phyloP scores from a whole-genome alignment of 2,797 vertebrate genomes.

The Capromys pilorides region DNA sequence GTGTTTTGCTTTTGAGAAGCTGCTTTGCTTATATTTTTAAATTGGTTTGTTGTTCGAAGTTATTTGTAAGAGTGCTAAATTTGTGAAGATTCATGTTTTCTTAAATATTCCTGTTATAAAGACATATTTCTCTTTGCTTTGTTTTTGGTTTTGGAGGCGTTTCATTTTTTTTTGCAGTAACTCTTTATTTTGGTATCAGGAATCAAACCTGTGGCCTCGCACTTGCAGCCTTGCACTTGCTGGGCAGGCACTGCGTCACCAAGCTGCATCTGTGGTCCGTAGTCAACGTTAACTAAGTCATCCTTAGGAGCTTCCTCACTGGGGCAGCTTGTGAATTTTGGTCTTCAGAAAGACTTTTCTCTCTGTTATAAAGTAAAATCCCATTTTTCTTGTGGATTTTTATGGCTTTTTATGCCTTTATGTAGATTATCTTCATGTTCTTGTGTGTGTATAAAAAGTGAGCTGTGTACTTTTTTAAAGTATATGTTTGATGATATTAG shows the following conservation, averaged over 20 bases:
- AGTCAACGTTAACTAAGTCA: background rate
- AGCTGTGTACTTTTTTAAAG: background rate
- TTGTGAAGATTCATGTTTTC: conserved; percentile 27
- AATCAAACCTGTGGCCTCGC: no score
- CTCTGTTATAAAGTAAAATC: conserved; percentile 19
- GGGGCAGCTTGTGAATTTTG: background rate
- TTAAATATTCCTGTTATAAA: background rate
- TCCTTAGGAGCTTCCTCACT: background rate
- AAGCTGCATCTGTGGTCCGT: background rate
- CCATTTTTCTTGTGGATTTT: background rate
- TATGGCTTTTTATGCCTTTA: background rate
- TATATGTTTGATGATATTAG: conserved; percentile 3
- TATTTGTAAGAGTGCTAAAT: background rate
- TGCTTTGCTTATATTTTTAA: background rate
- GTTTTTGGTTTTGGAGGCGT: background rate
- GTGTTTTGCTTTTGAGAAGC: background rate
- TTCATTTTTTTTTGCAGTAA: background rate
- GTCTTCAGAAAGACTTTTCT: background rate
- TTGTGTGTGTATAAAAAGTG: background rate
- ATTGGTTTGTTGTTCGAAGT: background rate
- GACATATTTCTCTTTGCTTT: background rate
- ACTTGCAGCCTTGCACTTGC: no score
- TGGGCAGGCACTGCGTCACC: no score
- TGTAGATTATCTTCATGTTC: background rate
- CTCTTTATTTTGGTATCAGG: no score